A percentile compares a stretch with the other conserved stretches of the same genome.
These are phyloP conservation scores for Cottus gobio DNA, from an alignment of 2,113 vertebrate genomes.

Conservation along the genomic window DNA sequence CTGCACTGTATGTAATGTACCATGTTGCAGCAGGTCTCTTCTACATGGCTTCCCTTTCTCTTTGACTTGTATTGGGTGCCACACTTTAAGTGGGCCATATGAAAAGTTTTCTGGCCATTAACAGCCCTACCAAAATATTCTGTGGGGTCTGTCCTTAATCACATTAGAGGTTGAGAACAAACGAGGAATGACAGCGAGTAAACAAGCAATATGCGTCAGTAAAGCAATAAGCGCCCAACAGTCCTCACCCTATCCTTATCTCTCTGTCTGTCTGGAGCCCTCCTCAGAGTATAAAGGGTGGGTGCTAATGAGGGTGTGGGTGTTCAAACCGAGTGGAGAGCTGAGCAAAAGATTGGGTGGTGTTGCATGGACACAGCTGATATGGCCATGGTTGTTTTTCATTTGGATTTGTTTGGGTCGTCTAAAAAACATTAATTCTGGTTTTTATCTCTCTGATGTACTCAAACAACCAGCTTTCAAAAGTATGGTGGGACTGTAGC, in stretches of 20 bases:
- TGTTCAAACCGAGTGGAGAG: constrained; percentile 4
- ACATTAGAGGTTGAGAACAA: constrained; percentile 56
- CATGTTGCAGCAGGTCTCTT: constrained; percentile 37
- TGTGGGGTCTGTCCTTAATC: constrained; percentile 53
- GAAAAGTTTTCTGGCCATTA: constrained; percentile 49
- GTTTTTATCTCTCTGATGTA: constrained; percentile 35
- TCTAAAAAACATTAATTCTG: constrained; percentile 44
- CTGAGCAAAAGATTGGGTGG: constrained; percentile 9
- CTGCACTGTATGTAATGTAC: constrained; percentile 21
- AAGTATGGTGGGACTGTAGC: constrained; percentile 11
- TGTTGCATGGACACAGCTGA: constrained; percentile 36
- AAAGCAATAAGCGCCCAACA: constrained; percentile 70
- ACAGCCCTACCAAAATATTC: constrained; percentile 46
- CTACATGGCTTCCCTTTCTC: constrained; percentile 6
- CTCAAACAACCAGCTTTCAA: constrained; percentile 24
- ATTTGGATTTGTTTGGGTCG: constrained; percentile 24
- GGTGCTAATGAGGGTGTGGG: constrained; percentile 33
- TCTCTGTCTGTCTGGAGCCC: constrained; percentile 4
- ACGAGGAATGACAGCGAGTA: constrained; percentile 58
- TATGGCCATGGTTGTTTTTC: constrained; percentile 43
- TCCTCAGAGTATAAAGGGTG: constrained; percentile 14
- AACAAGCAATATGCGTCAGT: constrained; percentile 75
- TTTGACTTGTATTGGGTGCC: constrained; percentile 52
- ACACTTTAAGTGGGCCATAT: constrained; percentile 56
- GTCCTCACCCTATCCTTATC: constrained; percentile 24